These are phyloP conservation scores for Trachelipus rathkii DNA, from an alignment of 1,140 invertebrate genomes.

Conservation along the genomic window DNA sequence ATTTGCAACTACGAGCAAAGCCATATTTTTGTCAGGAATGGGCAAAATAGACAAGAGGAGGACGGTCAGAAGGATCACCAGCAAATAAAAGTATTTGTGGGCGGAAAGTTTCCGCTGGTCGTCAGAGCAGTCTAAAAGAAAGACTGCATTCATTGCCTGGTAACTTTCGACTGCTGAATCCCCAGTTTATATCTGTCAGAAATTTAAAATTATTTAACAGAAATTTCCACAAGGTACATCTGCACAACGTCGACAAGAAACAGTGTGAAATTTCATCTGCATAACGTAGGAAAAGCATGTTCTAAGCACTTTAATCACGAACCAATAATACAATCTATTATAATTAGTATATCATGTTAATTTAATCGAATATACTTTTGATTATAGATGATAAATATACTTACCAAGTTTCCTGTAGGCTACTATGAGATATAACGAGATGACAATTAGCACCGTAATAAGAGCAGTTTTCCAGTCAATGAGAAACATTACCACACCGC, in stretches of 20 bases:
- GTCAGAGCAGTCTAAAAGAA: background rate
- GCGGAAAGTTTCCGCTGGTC: background rate
- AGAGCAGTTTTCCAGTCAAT: constrained; percentile 59
- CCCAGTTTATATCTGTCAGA: background rate
- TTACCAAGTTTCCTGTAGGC: constrained; percentile 54
- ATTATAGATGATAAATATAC: background rate
- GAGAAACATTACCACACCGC: constrained; percentile 59
- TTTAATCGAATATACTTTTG: too few relatives aligned
- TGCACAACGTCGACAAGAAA: too few relatives aligned
- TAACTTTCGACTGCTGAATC: background rate
- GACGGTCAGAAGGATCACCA: background rate
- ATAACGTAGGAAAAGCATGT: too few relatives aligned
- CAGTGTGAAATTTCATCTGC: too few relatives aligned
- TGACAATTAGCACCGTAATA: constrained; percentile 54
- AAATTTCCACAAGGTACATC: too few relatives aligned
- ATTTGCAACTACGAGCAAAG: background rate
- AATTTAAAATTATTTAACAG: background rate
- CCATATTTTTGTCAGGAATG: background rate
- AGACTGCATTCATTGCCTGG: background rate
- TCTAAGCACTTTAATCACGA: too few relatives aligned
- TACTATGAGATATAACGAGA: constrained; percentile 54
- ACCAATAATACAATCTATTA: too few relatives aligned
- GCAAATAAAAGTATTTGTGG: background rate
- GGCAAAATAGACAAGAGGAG: background rate
- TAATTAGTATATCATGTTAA: too few relatives aligned